phyloP scores from a whole-genome alignment of 2,797 vertebrate species.

The Coregonus sp. region DNA sequence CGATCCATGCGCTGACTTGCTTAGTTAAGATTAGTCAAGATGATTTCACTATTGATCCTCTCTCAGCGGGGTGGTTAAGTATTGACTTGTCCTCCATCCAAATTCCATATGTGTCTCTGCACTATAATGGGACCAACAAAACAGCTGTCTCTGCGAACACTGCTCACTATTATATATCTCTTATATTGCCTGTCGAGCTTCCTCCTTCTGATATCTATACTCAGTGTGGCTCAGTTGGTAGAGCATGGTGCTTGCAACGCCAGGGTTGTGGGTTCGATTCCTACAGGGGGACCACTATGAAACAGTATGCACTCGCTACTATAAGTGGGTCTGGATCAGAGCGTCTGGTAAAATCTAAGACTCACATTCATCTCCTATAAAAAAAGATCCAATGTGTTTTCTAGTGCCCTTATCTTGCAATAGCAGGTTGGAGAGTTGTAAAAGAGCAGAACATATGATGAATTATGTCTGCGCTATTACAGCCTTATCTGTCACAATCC shows the following conservation, averaged over 20 bases:
- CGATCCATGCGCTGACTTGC: not conserved
- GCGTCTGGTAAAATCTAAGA: slow-evolving; percentile 16
- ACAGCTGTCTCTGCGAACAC: slow-evolving; percentile 54
- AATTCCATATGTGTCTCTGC: slow-evolving; percentile 42
- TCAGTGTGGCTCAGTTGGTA: too few relatives aligned
- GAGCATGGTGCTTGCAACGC: too few relatives aligned
- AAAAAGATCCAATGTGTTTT: slow-evolving; percentile 55
- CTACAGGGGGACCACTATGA: too few relatives aligned
- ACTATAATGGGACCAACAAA: slow-evolving; percentile 54
- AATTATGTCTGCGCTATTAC: slow-evolving; percentile 69
- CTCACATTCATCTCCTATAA: slow-evolving; percentile 59
- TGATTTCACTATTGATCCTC: not conserved
- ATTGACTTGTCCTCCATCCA: slow-evolving; percentile 48
- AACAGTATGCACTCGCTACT: too few relatives aligned
- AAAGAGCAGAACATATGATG: slow-evolving; percentile 61
- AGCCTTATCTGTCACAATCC: slow-evolving; percentile 58
- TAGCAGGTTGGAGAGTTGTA: slow-evolving; percentile 60
- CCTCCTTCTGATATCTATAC: not conserved
- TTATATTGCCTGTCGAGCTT: slow-evolving; percentile 54
- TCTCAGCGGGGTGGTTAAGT: slow-evolving; percentile 19
- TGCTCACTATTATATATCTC: slow-evolving; percentile 54
- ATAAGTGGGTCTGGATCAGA: too few relatives aligned
- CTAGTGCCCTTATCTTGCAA: slow-evolving; percentile 58
- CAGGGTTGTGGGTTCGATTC: too few relatives aligned
- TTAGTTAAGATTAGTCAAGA: not conserved